Evolutionary conservation across 2,888 invertebrate species (phyloP).

Genomic region (Hypselothyrea guttata): DNA sequence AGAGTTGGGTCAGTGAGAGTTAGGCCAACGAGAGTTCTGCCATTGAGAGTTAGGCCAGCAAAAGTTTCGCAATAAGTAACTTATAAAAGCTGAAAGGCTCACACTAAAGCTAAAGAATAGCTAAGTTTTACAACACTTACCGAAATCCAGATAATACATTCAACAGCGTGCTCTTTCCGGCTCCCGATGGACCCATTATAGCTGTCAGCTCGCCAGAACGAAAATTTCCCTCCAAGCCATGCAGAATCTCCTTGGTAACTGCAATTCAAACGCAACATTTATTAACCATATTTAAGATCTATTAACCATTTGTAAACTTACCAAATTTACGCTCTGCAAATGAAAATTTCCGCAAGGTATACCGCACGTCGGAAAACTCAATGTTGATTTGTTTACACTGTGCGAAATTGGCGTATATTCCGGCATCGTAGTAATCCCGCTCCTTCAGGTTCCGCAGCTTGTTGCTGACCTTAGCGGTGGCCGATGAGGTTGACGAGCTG

Average conservation of each 20-base stretch:
- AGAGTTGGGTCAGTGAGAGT: no score
- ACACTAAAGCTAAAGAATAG: no score
- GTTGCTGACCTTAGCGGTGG: conserved; percentile 64
- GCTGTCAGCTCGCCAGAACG: conserved; percentile 96
- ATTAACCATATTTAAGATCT: neutral
- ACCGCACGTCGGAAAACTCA: conserved; percentile 87
- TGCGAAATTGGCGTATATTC: conserved; percentile 61
- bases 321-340: conserved; percentile 84
- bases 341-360: conserved; percentile 85
- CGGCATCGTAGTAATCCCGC: conserved; percentile 54
- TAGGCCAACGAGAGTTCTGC: no score
- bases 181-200: conserved; percentile 98
- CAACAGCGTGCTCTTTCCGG: conserved; percentile 95
- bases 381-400: conserved; percentile 86
- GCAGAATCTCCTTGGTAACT: conserved; percentile 85
- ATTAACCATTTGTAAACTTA: conserved; percentile 81
- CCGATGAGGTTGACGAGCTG: conserved; percentile 49
- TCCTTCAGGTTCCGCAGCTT: conserved; percentile 43
- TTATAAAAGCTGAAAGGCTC: no score
- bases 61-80: no score
- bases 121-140: no score
- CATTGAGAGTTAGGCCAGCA: no score
- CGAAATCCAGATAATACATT: conserved; percentile 97
- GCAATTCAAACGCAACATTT: neutral
- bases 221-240: conserved; percentile 85